Percentiles rank a stretch among this genome's conserved stretches.
Evolutionary conservation across 1,140 invertebrate genomes (phyloP).

Genomic region (Arctopsyche grandis): DNA sequence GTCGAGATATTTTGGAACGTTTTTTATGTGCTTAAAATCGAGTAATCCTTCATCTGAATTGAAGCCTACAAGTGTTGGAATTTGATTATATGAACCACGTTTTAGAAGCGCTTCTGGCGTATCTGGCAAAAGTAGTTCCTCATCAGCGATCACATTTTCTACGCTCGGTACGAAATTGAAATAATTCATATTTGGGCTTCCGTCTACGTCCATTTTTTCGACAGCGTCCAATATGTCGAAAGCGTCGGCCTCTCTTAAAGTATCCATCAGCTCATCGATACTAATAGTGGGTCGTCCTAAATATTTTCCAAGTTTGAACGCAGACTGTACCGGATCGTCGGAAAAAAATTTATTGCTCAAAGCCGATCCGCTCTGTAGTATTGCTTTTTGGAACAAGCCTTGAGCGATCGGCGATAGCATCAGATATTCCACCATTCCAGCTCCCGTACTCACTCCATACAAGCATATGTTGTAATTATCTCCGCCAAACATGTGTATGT

Average conservation of each 20-base stretch:
- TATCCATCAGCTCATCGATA: slow-evolving; percentile 59
- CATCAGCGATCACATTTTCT: slow-evolving; percentile 58
- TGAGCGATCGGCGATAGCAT: slow-evolving; percentile 59
- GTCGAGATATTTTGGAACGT: slow-evolving; percentile 30
- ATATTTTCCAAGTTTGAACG: slow-evolving; percentile 59
- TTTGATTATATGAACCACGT: slow-evolving; percentile 60
- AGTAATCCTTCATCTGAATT: slow-evolving; percentile 63
- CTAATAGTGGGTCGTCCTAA: slow-evolving; percentile 59
- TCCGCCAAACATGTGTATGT: slow-evolving; percentile 66
- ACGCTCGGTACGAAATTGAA: slow-evolving; percentile 61
- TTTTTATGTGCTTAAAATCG: slow-evolving; percentile 57
- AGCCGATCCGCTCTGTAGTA: slow-evolving; percentile 76
- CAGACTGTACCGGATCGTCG: slow-evolving; percentile 60
- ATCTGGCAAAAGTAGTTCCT: slow-evolving; percentile 58
- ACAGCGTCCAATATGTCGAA: slow-evolving; percentile 57
- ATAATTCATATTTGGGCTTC: slow-evolving; percentile 56
- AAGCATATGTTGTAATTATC: slow-evolving; percentile 62
- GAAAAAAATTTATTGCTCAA: slow-evolving; percentile 71
- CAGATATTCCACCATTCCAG: slow-evolving; percentile 61
- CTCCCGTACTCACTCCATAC: slow-evolving; percentile 65
- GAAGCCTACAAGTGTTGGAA: slow-evolving; percentile 62
- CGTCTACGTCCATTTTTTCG: slow-evolving; percentile 19
- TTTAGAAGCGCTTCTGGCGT: slow-evolving; percentile 59
- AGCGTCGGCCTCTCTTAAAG: slow-evolving; percentile 57
- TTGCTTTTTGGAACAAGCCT: slow-evolving; percentile 62